These are phyloP conservation scores for Tretioscincus oriximinensis DNA, from an alignment of 2,113 vertebrate genomes.

Conservation along the genomic window DNA sequence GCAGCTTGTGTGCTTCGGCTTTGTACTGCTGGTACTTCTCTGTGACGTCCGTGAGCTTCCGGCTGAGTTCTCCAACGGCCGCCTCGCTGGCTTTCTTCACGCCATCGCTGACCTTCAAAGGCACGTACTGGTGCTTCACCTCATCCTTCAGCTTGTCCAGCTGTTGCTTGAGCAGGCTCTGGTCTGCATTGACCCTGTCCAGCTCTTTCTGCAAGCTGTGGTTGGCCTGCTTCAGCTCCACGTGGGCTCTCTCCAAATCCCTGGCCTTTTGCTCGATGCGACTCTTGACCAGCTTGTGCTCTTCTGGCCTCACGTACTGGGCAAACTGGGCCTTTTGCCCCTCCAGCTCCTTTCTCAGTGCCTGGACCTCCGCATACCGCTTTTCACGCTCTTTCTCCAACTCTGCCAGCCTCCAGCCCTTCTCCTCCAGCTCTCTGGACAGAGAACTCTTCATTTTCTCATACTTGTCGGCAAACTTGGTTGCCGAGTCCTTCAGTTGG, in stretches of 20 bases:
- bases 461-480: constrained; percentile 80
- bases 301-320: constrained; percentile 65
- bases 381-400: constrained; percentile 78
- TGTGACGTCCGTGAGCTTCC: constrained; percentile 80
- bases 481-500: constrained; percentile 73
- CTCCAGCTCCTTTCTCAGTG: constrained; percentile 79
- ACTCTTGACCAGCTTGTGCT: constrained; percentile 75
- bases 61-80: constrained; percentile 80
- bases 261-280: constrained; percentile 75
- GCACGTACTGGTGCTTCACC: constrained; percentile 81
- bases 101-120: constrained; percentile 80
- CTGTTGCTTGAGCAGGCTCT: constrained; percentile 80
- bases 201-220: constrained; percentile 82
- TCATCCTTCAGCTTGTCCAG: constrained; percentile 78
- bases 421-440: constrained; percentile 82
- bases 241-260: constrained; percentile 75
- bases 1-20: constrained; percentile 77
- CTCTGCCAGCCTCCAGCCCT: constrained; percentile 79
- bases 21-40: constrained; percentile 78
- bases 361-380: constrained; percentile 76
- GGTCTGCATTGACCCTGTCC: constrained; percentile 75
- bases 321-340: constrained; percentile 57
- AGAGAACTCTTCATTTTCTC: constrained; percentile 89
- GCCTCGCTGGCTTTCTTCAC: constrained; percentile 75
- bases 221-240: constrained; percentile 80